Evolutionary conservation across 2,113 vertebrate species (phyloP).

Genomic region (Mungos mungo): DNA sequence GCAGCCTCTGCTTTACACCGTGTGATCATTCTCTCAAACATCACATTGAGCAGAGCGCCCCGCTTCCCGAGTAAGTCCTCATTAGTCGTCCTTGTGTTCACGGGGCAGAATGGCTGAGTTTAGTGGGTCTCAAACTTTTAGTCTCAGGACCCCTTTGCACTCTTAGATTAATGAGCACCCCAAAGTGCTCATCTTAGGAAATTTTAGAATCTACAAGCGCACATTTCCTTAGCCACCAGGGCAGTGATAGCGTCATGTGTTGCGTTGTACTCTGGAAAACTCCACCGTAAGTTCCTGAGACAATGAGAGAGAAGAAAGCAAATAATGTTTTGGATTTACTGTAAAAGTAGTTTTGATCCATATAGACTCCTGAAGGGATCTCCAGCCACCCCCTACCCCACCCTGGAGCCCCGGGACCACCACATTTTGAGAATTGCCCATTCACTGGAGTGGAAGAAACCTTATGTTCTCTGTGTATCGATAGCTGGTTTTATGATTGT

Average conservation of each 20-base stretch:
- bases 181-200: slow-evolving; percentile 27
- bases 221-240: background rate
- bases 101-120: background rate
- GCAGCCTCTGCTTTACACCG: background rate
- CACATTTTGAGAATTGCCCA: background rate
- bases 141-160: background rate
- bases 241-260: background rate
- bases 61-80: background rate
- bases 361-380: background rate
- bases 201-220: slow-evolving; percentile 4
- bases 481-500: background rate
- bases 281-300: background rate
- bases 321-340: background rate
- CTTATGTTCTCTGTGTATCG: background rate
- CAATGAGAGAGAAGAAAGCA: background rate
- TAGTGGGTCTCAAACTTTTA: background rate
- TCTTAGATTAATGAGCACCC: slow-evolving; percentile 15
- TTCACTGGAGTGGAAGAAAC: background rate
- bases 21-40: background rate
- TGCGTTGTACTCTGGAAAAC: background rate
- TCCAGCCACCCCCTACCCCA: rapidly evolving
- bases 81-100: background rate
- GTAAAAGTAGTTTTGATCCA: slow-evolving; percentile 22
- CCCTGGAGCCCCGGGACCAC: background rate
- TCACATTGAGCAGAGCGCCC: background rate